Percentiles rank a stretch among this genome's conserved stretches.
phyloP scores from a whole-genome alignment of 2,113 vertebrate species.

The Ivindomyrus marchei region DNA sequence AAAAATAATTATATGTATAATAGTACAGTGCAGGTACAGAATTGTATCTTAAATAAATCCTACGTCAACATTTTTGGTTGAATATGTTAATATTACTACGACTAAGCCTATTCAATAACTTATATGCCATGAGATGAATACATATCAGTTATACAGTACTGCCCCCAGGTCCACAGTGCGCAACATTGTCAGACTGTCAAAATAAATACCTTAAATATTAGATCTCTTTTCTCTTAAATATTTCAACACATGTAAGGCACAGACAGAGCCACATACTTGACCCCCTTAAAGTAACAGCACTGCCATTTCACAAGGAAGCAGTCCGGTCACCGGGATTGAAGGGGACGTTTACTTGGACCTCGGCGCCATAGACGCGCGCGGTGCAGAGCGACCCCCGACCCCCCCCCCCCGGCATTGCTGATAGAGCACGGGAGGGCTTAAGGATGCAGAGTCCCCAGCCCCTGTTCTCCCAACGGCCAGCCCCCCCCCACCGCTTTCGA shows the following conservation, averaged over 20 bases:
- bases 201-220: conserved; percentile 94
- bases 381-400: neutral
- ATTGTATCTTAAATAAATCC: conserved; percentile 88
- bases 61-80: conserved; percentile 88
- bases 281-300: conserved; percentile 64
- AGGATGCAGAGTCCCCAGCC: neutral
- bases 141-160: conserved; percentile 92
- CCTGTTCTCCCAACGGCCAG: neutral
- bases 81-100: conserved; percentile 89
- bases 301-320: conserved; percentile 52
- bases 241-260: conserved; percentile 91
- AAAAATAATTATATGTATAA: conserved; percentile 57
- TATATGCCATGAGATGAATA: conserved; percentile 99
- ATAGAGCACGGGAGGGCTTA: conserved; percentile 45
- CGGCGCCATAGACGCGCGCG: no score
- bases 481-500: conserved; percentile 9
- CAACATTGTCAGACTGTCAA: conserved; percentile 90
- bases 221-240: conserved; percentile 77
- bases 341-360: conserved; percentile 59
- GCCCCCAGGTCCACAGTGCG: conserved; percentile 89
- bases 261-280: conserved; percentile 72
- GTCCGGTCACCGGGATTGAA: conserved; percentile 60
- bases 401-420: neutral
- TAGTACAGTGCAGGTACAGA: conserved; percentile 93
- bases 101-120: conserved; percentile 97